Evolutionary conservation across 64 coral and sea anemone genomes (phyloP), one percentile per base, ranked within the genome.

Genomic region (Montipora sp.): DNA sequence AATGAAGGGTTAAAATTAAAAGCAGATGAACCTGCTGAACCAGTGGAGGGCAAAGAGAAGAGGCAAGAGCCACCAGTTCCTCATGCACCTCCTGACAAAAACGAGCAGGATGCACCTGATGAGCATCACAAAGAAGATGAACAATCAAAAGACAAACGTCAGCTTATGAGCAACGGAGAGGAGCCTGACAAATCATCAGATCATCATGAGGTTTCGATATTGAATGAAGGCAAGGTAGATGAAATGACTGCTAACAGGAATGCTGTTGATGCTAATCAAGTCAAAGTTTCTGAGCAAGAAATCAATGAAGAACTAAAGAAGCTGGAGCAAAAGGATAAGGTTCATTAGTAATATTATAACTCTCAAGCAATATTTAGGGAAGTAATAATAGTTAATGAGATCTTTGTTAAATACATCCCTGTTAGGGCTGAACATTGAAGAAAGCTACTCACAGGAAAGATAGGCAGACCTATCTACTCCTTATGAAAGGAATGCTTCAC

Each of bases 1-100:
- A 66, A 77, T 89, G 87, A 50, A 5, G 74, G 19, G 51, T 12
- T 77, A 46, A 78, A 20, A 21, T 19, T 71, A 45, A 82, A 76
- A 45, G 36, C 21, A 18, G 88, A 87, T 23, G 82, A 90, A 58
- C 43, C 27, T 24, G 77, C 16, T 0, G 59, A 85, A 46, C 22
- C 53, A 13, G 44, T 48, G 1, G 83, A 87, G n/a, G 83, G 55
- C 2, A 92, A 75, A 14, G 79, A 9, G 8, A 91, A 89, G 51
- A 87, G 85, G 6, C 90, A 94, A 61, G 95, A 98, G 47, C 95
- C 95, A 7, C 87, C 95, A 67, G 77, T 94, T 3, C 95, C 95
- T 50, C 65, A 98, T 88, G 82, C 95, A 5, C 92, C 92, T 21
- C 77, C 59, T 60, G 84, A 88, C 10, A 91, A 92, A 24, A 7